These are phyloP conservation scores for Aphyosemion australe DNA, from an alignment of 2,113 vertebrate genomes.

Conservation along the genomic window DNA sequence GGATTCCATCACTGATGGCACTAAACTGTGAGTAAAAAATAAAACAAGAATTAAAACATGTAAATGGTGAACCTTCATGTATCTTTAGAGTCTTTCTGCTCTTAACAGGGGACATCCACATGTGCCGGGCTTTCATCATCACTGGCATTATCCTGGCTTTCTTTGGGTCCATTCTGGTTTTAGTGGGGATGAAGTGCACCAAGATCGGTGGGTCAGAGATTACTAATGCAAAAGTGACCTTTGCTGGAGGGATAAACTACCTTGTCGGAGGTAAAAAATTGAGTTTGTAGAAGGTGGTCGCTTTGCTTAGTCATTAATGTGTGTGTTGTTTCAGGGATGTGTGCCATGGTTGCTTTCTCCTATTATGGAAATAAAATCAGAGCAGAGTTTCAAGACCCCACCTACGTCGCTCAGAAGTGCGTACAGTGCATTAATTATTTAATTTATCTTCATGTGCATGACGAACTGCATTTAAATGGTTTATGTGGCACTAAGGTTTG, in stretches of 20 bases:
- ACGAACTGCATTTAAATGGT: neutral
- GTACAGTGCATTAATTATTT: neutral
- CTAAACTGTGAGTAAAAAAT: constrained; percentile 70
- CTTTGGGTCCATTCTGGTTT: constrained; percentile 86
- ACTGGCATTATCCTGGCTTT: constrained; percentile 87
- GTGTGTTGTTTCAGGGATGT: constrained; percentile 81
- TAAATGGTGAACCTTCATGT: neutral
- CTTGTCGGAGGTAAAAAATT: constrained; percentile 84
- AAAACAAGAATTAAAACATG: neutral
- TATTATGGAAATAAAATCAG: constrained; percentile 91
- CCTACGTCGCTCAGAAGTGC: constrained; percentile 75
- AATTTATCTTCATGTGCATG: neutral
- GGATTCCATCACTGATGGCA: constrained; percentile 91
- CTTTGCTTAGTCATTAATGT: neutral
- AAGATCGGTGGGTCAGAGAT: constrained; percentile 90
- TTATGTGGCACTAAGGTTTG: constrained; percentile 82
- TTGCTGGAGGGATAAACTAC: constrained; percentile 89
- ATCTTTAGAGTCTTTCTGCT: neutral
- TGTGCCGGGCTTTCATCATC: constrained; percentile 94
- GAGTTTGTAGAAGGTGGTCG: neutral
- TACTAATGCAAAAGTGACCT: constrained; percentile 89
- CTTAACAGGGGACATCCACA: constrained; percentile 90
- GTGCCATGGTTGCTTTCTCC: constrained; percentile 88
- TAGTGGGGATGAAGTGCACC: constrained; percentile 97
- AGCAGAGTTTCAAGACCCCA: constrained; percentile 89